phyloP scores from a whole-genome alignment of 2,797 vertebrate species.

The Tamandua tetradactyla region DNA sequence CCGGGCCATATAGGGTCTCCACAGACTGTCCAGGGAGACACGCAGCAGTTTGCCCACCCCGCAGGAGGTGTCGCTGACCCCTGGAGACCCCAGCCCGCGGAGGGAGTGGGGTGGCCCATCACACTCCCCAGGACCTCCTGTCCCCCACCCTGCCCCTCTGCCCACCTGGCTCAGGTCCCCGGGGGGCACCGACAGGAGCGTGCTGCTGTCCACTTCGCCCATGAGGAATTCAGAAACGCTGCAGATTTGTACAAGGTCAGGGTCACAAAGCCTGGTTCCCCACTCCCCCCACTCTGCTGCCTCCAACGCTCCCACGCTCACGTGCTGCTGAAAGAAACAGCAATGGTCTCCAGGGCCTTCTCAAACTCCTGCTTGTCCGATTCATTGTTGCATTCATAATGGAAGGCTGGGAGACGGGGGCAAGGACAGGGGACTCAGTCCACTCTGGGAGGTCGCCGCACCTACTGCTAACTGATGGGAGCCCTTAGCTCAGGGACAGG shows the following conservation, averaged over 20 bases:
- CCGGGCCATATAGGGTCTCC: conserved; percentile 92
- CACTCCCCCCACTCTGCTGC: fast-evolving
- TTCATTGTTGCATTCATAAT: conserved; percentile 93
- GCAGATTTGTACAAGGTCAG: not conserved
- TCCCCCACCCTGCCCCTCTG: fast-evolving
- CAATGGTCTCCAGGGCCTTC: conserved; percentile 96
- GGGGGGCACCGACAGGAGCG: conserved; percentile 93
- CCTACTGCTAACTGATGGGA: not conserved
- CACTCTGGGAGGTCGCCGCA: not conserved
- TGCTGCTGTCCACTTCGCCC: conserved; percentile 98
- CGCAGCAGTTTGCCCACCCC: not conserved
- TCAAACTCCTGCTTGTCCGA: conserved; percentile 94
- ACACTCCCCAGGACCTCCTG: not conserved
- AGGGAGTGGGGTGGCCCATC: not conserved
- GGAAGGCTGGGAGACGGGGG: conserved; percentile 88
- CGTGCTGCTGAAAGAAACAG: conserved; percentile 98
- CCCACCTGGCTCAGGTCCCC: conserved; percentile 95
- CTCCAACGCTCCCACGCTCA: conserved; percentile 80
- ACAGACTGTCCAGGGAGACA: conserved; percentile 86
- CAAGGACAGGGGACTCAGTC: fast-evolving
- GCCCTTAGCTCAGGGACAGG: not conserved
- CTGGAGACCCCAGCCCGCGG: too few species aligned
- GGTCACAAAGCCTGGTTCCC: fast-evolving
- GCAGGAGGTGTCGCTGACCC: not conserved
- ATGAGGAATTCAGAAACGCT: conserved; percentile 97